phyloP scores from a whole-genome alignment of 2,113 vertebrate genomes.

The Alethe castanea region DNA sequence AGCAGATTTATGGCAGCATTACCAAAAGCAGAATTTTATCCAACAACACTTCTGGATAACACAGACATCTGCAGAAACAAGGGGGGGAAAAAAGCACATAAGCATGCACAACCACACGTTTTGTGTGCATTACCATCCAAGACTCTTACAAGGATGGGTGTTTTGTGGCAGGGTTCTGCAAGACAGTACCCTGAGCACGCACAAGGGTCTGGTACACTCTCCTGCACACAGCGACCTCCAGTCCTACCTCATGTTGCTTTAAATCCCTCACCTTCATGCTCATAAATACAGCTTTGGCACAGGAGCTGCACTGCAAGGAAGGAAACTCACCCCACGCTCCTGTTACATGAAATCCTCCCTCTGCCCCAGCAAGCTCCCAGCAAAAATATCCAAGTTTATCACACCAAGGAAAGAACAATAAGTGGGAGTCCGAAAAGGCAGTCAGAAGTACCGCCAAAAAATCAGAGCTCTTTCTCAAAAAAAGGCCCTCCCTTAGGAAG shows the following conservation, averaged over 20 bases:
- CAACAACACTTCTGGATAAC: neutral
- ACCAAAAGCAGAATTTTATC: neutral
- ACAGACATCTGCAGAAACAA: neutral
- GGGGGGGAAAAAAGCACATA: neutral
- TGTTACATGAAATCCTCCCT: neutral
- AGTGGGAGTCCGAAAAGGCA: neutral
- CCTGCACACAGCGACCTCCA: neutral
- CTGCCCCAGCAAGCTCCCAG: neutral
- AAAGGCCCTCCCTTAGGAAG: slow-evolving; percentile 41
- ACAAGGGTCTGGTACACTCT: neutral
- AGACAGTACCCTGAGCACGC: neutral
- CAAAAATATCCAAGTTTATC: neutral
- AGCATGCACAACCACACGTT: neutral
- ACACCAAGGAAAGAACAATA: neutral
- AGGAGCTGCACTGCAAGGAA: neutral
- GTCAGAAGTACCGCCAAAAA: slow-evolving; percentile 66
- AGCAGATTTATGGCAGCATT: neutral
- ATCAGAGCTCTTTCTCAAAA: slow-evolving; percentile 21
- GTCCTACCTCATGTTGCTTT: neutral
- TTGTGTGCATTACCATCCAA: neutral
- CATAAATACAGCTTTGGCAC: neutral
- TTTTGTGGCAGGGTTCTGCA: neutral
- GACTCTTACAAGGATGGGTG: neutral
- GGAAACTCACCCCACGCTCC: neutral
- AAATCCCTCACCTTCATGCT: slow-evolving; percentile 14